phyloP scores from a whole-genome alignment of 2,888 invertebrate genomes.

The Standfussiana lucernea region DNA sequence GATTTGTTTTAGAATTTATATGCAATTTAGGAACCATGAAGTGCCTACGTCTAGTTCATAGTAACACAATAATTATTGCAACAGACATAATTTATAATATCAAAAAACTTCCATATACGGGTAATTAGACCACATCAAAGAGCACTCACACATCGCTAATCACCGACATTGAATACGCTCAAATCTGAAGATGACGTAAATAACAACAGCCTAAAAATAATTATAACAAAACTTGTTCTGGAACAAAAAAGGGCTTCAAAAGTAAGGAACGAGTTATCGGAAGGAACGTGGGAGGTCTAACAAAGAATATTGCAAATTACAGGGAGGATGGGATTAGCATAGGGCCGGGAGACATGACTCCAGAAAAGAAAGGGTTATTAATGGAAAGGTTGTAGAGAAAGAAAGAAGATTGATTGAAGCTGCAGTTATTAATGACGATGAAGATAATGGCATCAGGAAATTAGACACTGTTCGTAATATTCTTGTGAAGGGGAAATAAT shows the following conservation, averaged over 20 bases:
- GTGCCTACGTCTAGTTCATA: no score
- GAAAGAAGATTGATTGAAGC: constrained; percentile 30
- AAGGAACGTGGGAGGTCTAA: constrained; percentile 48
- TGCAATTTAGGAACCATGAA: not conserved
- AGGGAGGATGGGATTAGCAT: constrained; percentile 4
- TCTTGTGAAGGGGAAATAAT: not conserved
- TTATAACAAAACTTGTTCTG: constrained; percentile 23
- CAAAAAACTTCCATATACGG: not conserved
- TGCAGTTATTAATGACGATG: constrained; percentile 13
- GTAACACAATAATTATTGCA: not conserved
- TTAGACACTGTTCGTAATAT: not conserved
- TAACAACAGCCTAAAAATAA: constrained; percentile 1
- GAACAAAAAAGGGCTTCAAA: constrained; percentile 26
- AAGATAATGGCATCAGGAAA: not conserved
- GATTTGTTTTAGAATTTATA: no score
- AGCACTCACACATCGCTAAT: constrained; percentile 5
- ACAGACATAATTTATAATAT: not conserved
- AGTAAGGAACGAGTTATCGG: constrained; percentile 15
- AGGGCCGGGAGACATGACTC: constrained; percentile 1
- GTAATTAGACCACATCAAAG: constrained; percentile 11
- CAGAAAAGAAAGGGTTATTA: constrained; percentile 25
- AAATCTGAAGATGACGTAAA: constrained; percentile 11
- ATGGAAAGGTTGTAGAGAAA: not conserved
- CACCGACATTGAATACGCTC: constrained; percentile 6
- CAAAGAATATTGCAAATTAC: constrained; percentile 43